Conservation (phyloP, 2,888 invertebrate species). For the Nycteola revayana region DNA sequence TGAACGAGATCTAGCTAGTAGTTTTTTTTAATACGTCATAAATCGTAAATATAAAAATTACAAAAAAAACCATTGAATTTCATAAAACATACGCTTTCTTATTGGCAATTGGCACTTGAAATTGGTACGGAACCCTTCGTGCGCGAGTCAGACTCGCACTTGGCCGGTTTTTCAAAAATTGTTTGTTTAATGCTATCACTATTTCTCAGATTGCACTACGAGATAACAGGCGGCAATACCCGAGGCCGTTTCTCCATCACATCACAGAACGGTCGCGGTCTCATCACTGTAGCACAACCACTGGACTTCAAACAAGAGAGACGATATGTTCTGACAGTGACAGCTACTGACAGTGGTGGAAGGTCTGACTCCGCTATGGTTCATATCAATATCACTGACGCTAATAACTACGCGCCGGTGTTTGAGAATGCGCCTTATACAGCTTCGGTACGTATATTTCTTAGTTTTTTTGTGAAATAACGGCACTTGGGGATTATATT, state of each 20-base stretch:
- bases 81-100: too few relatives aligned
- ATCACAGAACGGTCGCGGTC: conserved; percentile 92
- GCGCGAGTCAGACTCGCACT: too few relatives aligned
- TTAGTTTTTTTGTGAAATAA: too few relatives aligned
- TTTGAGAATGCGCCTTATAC: conserved; percentile 97
- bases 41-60: too few relatives aligned
- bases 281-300: conserved; percentile 93
- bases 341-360: conserved; percentile 95
- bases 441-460: conserved; percentile 83
- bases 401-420: conserved; percentile 95
- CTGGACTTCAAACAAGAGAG: conserved; percentile 96
- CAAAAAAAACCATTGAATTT: too few relatives aligned
- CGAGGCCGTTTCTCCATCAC: conserved; percentile 94
- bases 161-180: too few relatives aligned
- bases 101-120: too few relatives aligned
- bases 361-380: conserved; percentile 94
- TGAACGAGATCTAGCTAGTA: too few relatives aligned
- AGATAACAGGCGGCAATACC: conserved; percentile 92
- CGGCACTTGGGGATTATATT: too few relatives aligned
- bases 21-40: too few relatives aligned
- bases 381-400: conserved; percentile 96
- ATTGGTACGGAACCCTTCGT: too few relatives aligned
- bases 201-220: conserved; percentile 91
- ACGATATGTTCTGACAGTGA: conserved; percentile 91
- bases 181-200: too few relatives aligned